Evolutionary conservation across 2,888 invertebrate genomes (phyloP), one percentile per base, ranked within the genome.

Genomic region (Hyles lineata): DNA sequence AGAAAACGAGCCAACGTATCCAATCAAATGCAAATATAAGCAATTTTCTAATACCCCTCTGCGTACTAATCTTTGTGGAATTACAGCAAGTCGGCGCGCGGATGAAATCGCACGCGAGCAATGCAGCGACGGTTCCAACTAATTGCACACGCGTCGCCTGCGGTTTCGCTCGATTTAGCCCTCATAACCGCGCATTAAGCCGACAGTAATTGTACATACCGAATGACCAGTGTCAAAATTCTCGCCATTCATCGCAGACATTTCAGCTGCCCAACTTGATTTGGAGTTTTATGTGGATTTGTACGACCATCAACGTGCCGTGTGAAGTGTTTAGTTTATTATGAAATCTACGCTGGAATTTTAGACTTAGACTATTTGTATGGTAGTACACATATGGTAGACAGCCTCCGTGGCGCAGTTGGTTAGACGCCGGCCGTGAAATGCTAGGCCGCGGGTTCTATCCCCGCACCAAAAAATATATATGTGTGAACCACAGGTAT

Each of bases 131-230:
- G 67, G 17, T 50, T 67, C n/a, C 50, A 43, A 50, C 43, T 50
- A 67, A 67, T 67, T 67, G 43, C 50, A 67, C 50, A 17, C 50
- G 32, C 32, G 55, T 55, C 55, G 62, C 62, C 8, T 62, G 67
- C 67, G 67, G 67, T 67, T 50, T 67, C 43, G 67, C 67, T 67
- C 67, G 50, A 67, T 23, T 50, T 67, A 67, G 50, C 67, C 15
- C 62, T 63, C 63, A 63, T 21, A 60, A 50, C 23, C 23, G 67
- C 50, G 23, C 67, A 67, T 50, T 43, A 50, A 23, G 17, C 50
- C 23, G 43, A n/a, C 35, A 17, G 21, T 67, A 67, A 67, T 67
- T 67, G 43, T 67, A 43, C 67, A 50, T 67, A 23, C 50, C 25
- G 23, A 67, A 67, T 67, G 63, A 11, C 15, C 43, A n/a, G n/a